Evolutionary conservation across 2,797 vertebrate genomes (phyloP).

Genomic region (Sebastes nivosus): DNA sequence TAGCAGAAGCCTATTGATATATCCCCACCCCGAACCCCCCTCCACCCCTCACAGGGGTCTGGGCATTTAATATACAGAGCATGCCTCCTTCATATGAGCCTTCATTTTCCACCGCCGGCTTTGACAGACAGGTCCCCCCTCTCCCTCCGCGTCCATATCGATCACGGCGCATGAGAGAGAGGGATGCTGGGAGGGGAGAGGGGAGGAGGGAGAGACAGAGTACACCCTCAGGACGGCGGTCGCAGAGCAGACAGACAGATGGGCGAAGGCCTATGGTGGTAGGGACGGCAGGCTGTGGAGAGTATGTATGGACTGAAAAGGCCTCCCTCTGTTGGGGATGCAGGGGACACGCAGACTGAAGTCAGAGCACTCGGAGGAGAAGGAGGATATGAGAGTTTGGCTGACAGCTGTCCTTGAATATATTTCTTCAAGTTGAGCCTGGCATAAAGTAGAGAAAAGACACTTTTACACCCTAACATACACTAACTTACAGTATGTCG

Average conservation of each 20-base stretch:
- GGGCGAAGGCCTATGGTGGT: slow-evolving; percentile 53
- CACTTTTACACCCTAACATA: slow-evolving; percentile 7
- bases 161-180: slow-evolving; percentile 77
- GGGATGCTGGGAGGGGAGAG: slow-evolving; percentile 63
- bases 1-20: slow-evolving; percentile 79
- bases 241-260: slow-evolving; percentile 73
- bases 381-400: slow-evolving; percentile 55
- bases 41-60: slow-evolving; percentile 66
- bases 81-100: slow-evolving; percentile 81
- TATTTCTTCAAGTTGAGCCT: slow-evolving; percentile 49
- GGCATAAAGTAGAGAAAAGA: slow-evolving; percentile 22
- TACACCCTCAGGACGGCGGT: slow-evolving; percentile 76
- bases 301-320: slow-evolving; percentile 61
- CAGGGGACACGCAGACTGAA: slow-evolving; percentile 67
- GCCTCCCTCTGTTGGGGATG: slow-evolving; percentile 77
- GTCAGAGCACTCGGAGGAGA: slow-evolving; percentile 41
- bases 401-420: slow-evolving; percentile 73
- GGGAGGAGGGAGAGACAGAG: slow-evolving; percentile 69
- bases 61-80: slow-evolving; percentile 84
- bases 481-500: neutral
- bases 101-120: slow-evolving; percentile 79
- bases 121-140: slow-evolving; percentile 82
- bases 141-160: slow-evolving; percentile 83
- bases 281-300: slow-evolving; percentile 52
- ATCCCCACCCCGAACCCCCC: slow-evolving; percentile 51